These are phyloP conservation scores for Polyodon spathula DNA, from an alignment of 2,113 vertebrate species.

Conservation along the genomic window DNA sequence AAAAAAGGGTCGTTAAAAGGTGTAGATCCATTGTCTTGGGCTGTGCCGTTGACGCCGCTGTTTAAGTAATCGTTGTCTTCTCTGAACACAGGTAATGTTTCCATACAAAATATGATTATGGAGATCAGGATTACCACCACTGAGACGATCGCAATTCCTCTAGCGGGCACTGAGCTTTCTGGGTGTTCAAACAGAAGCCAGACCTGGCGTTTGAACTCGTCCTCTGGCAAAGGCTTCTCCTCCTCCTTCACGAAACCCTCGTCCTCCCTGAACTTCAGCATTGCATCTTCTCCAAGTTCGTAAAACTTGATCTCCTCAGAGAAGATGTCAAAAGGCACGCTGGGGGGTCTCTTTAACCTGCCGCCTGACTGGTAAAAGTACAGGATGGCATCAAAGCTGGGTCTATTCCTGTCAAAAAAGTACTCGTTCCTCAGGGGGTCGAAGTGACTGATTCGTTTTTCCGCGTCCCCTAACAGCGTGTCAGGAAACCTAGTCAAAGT, in stretches of 20 bases:
- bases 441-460: constrained; percentile 86
- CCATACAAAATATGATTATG: constrained; percentile 94
- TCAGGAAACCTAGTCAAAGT: constrained; percentile 94
- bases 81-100: constrained; percentile 90
- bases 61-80: constrained; percentile 79
- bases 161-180: constrained; percentile 86
- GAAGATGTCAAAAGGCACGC: constrained; percentile 95
- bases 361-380: constrained; percentile 95
- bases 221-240: constrained; percentile 81
- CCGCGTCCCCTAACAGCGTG: constrained; percentile 83
- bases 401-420: constrained; percentile 93
- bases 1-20: constrained; percentile 96
- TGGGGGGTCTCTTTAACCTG: constrained; percentile 84
- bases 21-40: constrained; percentile 68
- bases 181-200: constrained; percentile 97
- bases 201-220: constrained; percentile 93
- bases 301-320: constrained; percentile 97
- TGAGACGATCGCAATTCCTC: constrained; percentile 92
- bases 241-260: constrained; percentile 95
- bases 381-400: constrained; percentile 93
- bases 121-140: constrained; percentile 96
- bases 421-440: constrained; percentile 95
- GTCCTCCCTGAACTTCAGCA: constrained; percentile 91
- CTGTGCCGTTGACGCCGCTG: constrained; percentile 62
- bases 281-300: constrained; percentile 88